Base-by-base conservation (phyloP, 2,888 invertebrate genomes). In the Volucella inanis region DNA sequence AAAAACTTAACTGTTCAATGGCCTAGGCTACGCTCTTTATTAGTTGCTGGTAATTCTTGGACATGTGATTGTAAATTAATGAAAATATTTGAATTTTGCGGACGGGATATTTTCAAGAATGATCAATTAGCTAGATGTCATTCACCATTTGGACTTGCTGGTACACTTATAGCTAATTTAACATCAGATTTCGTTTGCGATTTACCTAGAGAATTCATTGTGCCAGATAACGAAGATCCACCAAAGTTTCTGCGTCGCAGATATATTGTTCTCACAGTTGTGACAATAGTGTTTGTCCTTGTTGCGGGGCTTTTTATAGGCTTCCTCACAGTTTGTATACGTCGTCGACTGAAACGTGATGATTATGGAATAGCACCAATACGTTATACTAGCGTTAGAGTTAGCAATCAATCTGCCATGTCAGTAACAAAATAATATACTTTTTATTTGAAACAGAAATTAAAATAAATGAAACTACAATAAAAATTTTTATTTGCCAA, bases 21-120 rank as follows among this genome's bases (percentile, higher is more conserved):
- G 91, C 89, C 92, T 1, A 90, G 93, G 57, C 88, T 95, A 72
- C 93, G 93, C 22, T 91, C 92, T 8, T 89, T 95, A 59, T 93
- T 94, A 86, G 93, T 95, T 89, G 92, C 93, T 1, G 94, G 93
- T n/a, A 95, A 95, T 92, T 93, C 93, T 68, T 94, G 95, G 93
- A 90, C 93, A 50, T 95, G 95, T 89, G 94, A 94, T 89, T 95
- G 95, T 89, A 89, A 88, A 2, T 83, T 92, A 62, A 61, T 91
- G 52, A 88, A 89, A 71, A 90, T 92, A 4, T 87, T 94, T 10
- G 89, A 90, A 77, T 88, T 87, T 39, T 87, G 88, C 12, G 90
- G 89, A 2, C 79, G 87, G 0, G 87, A 88, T 1, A 83, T 88
- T 12, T 88, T 87, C 1, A 87, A 88, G 59, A 68, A 78, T 0